A percentile compares a stretch with the other conserved stretches of the same genome.
Evolutionary conservation across 2,113 vertebrate species (phyloP).

Genomic region (Scomber scombrus): DNA sequence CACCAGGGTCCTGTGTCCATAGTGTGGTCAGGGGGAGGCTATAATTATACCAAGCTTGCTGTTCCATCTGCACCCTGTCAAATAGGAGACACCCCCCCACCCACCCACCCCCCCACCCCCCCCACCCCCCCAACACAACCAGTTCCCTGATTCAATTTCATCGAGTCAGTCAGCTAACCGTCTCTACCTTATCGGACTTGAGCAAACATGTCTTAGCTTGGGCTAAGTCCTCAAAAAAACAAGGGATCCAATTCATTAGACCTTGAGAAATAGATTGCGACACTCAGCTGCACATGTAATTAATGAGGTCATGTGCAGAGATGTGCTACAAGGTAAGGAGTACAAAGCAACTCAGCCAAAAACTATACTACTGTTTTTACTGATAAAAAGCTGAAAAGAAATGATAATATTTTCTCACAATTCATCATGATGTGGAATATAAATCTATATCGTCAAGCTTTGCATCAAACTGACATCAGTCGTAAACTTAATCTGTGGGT

Average conservation of each 20-base stretch:
- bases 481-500: not conserved
- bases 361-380: no score
- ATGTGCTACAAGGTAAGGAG: not conserved
- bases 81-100: conserved; percentile 29
- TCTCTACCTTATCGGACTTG: conserved; percentile 24
- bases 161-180: conserved; percentile 64
- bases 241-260: not conserved
- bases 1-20: conserved; percentile 45
- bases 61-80: conserved; percentile 55
- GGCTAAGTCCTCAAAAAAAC: conserved; percentile 6
- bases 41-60: conserved; percentile 72
- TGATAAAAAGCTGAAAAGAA: no score
- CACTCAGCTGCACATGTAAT: not conserved
- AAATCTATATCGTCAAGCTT: not conserved
- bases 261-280: not conserved
- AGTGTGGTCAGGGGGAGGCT: conserved; percentile 63
- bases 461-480: not conserved
- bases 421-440: not conserved
- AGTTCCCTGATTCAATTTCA: conserved; percentile 74
- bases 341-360: not conserved
- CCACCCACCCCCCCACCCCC: conserved; percentile 27
- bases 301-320: not conserved
- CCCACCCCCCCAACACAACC: conserved; percentile 10
- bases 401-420: no score
- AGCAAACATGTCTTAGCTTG: conserved; percentile 10